Evolutionary conservation across 1,140 invertebrate species (phyloP), one percentile per base, ranked within the genome.

Genomic region (Matsumurasca onukii): DNA sequence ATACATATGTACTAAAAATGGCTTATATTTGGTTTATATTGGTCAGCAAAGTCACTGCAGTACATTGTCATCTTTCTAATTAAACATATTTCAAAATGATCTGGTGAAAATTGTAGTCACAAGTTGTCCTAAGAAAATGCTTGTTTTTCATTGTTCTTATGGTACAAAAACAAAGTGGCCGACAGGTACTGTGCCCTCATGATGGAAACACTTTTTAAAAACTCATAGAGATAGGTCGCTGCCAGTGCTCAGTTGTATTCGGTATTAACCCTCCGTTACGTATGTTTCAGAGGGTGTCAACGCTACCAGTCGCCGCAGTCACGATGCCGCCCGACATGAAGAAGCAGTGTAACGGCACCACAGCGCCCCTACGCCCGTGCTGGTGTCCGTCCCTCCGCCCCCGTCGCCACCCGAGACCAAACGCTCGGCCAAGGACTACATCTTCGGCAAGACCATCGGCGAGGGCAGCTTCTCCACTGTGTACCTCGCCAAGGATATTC

Each of bases 391-490:
- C 29, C 34, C 67, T 48, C 71, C 70, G 59, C 52, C 31, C 17
- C 64, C 29, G 9, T 34, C 24, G 67, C 63, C 79, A 78, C 49
- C 76, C 77, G n/a, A n/a, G n/a, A 78, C 75, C 59, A 93, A 92
- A 76, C 85, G 88, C 73, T 87, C 86, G 9, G 84, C 91, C n/a
- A 88, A 89, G 73, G 95, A 98, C 80, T 98, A 93, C 79, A 91
- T 95, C 72, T 98, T 98, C 83, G 94, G 94, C 31, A 97, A 95
- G 83, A 86, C 94, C 64, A 93, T 98, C 73, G 97, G 96, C 69
- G 95, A 98, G 82, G 97, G 97, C 67, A 97, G 95, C 78, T 98
- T 95, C 80, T 97, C 95, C 71, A 95, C 92, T 52, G 97, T 91
- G 79, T 85, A 82, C 81, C 82, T 97, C 69, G 94, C 93, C 34